These are phyloP conservation scores for Tipula lateralis DNA, from an alignment of 2,888 invertebrate genomes.

Conservation along the genomic window DNA sequence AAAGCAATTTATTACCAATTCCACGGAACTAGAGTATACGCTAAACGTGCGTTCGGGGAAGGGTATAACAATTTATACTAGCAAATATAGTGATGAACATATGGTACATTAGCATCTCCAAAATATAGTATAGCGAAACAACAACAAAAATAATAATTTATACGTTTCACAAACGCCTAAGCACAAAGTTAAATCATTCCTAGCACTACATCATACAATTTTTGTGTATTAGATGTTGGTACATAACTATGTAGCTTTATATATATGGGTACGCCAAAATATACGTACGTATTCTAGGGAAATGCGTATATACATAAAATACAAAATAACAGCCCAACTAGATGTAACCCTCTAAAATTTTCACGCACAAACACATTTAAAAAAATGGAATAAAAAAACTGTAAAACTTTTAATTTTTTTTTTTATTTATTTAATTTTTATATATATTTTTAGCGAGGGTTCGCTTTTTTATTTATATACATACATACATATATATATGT, in stretches of 20 bases:
- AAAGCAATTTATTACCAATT: background rate
- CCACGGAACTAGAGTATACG: background rate
- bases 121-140: background rate
- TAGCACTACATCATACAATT: background rate
- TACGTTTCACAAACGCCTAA: background rate
- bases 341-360: conserved; percentile 19
- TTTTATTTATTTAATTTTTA: conserved; percentile 19
- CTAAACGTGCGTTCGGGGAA: background rate
- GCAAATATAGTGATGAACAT: conserved; percentile 13
- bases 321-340: background rate
- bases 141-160: background rate
- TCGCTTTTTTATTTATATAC: background rate
- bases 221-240: background rate
- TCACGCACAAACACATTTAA: conserved; percentile 19
- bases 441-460: conserved; percentile 24
- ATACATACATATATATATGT: background rate
- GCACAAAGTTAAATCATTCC: conserved; percentile 1
- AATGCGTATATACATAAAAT: background rate
- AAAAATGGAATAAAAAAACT: conserved; percentile 14
- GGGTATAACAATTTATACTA: background rate
- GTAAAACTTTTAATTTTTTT: conserved; percentile 13
- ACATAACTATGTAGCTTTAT: conserved; percentile 3
- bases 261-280: background rate
- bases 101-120: background rate
- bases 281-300: background rate